These are phyloP conservation scores for Gastrophysa polygoni DNA, from an alignment of 2,888 invertebrate genomes.

Conservation along the genomic window DNA sequence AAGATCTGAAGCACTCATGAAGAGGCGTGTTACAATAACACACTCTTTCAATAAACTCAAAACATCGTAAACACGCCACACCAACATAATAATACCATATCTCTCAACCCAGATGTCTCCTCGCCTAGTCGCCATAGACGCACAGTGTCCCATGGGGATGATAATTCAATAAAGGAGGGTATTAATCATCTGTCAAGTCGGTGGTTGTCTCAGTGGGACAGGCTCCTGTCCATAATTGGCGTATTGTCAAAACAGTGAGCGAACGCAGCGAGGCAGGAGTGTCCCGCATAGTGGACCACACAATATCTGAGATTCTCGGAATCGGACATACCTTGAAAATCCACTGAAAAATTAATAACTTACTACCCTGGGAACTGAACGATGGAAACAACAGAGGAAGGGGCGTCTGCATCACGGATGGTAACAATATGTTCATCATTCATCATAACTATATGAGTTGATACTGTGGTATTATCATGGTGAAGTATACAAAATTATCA, in stretches of 20 bases:
- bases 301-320: slow-evolving; percentile 48
- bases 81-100: slow-evolving; percentile 2
- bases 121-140: not conserved
- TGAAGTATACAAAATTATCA: too few species aligned
- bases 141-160: slow-evolving; percentile 47
- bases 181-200: slow-evolving; percentile 57
- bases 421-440: not conserved
- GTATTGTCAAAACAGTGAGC: slow-evolving; percentile 57
- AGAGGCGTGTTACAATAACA: slow-evolving; percentile 14
- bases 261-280: slow-evolving; percentile 43
- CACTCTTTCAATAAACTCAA: slow-evolving; percentile 3
- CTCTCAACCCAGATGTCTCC: slow-evolving; percentile 13
- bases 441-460: too few species aligned
- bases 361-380: not conserved
- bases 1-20: not conserved
- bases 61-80: slow-evolving; percentile 9
- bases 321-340: slow-evolving; percentile 24
- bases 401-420: not conserved
- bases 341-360: slow-evolving; percentile 24
- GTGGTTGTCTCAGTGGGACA: slow-evolving; percentile 53
- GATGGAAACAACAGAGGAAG: not conserved
- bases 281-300: slow-evolving; percentile 49
- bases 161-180: slow-evolving; percentile 57
- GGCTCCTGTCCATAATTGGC: slow-evolving; percentile 56
- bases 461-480: too few species aligned